These are phyloP conservation scores for Alethe diademata DNA, from an alignment of 2,113 vertebrate genomes.

Conservation along the genomic window DNA sequence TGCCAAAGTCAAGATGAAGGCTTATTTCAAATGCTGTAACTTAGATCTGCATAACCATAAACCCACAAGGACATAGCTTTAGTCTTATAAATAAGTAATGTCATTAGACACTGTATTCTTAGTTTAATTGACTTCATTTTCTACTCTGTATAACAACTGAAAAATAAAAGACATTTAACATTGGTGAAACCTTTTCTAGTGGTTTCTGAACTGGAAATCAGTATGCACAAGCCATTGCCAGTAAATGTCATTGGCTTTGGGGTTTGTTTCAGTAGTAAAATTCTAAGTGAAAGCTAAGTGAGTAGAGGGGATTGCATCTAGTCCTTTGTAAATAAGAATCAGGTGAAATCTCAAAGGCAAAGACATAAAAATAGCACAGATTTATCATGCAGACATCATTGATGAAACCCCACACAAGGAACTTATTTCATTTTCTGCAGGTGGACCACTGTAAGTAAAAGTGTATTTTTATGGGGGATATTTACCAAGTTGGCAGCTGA, in stretches of 20 bases:
- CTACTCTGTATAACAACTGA: not conserved
- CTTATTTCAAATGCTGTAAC: not conserved
- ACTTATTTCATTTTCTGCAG: not conserved
- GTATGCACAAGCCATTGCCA: not conserved
- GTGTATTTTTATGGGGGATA: not conserved
- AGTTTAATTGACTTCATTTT: not conserved
- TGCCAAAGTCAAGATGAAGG: not conserved
- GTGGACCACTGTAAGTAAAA: not conserved
- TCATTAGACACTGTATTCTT: not conserved
- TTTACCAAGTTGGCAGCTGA: not conserved
- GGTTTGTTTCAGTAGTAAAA: not conserved
- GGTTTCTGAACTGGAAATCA: not conserved
- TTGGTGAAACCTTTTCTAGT: not conserved
- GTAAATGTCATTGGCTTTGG: not conserved
- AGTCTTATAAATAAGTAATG: slow-evolving; percentile 5
- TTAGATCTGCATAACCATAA: not conserved
- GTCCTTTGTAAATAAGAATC: not conserved
- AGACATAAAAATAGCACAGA: not conserved
- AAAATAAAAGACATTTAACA: slow-evolving; percentile 36
- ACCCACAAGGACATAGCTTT: not conserved
- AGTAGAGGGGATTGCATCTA: not conserved
- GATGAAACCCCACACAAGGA: not conserved
- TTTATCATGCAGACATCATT: not conserved
- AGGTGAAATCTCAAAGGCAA: not conserved
- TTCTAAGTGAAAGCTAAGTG: not conserved